A percentile compares a stretch with the other conserved stretches of the same genome.
These are phyloP conservation scores for Cephus runcator DNA, from an alignment of 2,888 invertebrate genomes.

Conservation along the genomic window DNA sequence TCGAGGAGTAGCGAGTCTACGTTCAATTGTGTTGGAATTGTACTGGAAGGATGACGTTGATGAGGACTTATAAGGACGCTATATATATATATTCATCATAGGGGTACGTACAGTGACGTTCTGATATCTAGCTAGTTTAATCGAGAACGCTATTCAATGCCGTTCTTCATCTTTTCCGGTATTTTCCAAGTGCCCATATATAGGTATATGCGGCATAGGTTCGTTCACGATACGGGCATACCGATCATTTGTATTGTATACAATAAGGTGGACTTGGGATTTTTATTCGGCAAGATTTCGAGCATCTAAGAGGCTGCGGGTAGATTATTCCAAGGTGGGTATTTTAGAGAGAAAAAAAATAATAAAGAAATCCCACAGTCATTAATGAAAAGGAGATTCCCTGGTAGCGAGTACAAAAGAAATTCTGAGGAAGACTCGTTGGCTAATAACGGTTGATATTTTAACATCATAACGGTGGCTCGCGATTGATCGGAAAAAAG, in stretches of 20 bases:
- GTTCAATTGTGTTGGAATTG: neutral
- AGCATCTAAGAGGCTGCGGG: conserved; percentile 29
- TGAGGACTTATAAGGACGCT: neutral
- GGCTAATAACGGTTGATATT: neutral
- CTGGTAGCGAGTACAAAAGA: neutral
- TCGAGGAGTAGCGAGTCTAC: neutral
- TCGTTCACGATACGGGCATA: neutral
- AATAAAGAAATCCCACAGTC: neutral
- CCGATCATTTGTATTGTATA: neutral
- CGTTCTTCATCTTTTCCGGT: neutral
- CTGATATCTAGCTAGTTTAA: neutral
- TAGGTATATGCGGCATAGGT: neutral
- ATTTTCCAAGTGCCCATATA: neutral
- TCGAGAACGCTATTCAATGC: neutral
- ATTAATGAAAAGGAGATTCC: neutral
- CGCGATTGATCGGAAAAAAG: neutral
- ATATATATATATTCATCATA: neutral
- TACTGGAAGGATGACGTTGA: neutral
- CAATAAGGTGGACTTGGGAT: neutral
- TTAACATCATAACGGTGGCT: neutral
- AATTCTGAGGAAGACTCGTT: neutral
- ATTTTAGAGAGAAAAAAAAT: neutral
- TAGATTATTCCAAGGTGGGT: conserved; percentile 23
- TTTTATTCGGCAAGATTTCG: conserved; percentile 2
- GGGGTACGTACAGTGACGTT: neutral